These are phyloP conservation scores for Stylophora pistillata DNA, from an alignment of 64 coral and sea anemone species.

Conservation along the genomic window DNA sequence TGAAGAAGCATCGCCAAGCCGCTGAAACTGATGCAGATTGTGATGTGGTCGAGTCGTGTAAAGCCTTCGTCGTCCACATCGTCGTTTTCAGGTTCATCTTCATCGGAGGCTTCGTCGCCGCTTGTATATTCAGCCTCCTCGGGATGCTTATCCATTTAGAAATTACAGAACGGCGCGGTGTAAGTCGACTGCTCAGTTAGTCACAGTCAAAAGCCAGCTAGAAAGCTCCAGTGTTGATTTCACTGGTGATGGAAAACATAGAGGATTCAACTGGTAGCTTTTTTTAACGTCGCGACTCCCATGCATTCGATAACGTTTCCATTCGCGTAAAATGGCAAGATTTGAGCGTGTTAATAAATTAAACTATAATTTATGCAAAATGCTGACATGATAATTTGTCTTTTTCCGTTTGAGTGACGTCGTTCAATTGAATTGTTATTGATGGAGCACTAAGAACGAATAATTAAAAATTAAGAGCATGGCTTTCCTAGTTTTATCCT, in stretches of 20 bases:
- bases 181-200: no score
- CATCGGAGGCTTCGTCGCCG: conserved; percentile 1
- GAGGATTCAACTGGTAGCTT: no score
- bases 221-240: no score
- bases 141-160: not conserved
- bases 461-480: not conserved
- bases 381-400: not conserved
- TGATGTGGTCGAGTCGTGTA: conserved; percentile 19
- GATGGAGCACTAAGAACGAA: not conserved
- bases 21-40: conserved; percentile 58
- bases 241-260: no score
- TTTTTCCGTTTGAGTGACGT: not conserved
- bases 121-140: conserved; percentile 32
- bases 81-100: not conserved
- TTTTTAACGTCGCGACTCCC: no score
- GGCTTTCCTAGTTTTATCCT: no score
- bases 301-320: no score
- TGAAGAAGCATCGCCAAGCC: conserved; percentile 74
- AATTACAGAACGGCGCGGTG: not conserved
- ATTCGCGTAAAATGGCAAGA: not conserved
- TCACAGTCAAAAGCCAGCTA: no score
- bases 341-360: not conserved
- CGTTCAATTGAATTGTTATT: not conserved
- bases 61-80: conserved; percentile 44
- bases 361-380: conserved; percentile 33